Percentiles rank a stretch among this genome's conserved stretches.
These are phyloP conservation scores for Pelodiscus sinensis DNA, from an alignment of 2,113 vertebrate genomes.

Conservation along the genomic window DNA sequence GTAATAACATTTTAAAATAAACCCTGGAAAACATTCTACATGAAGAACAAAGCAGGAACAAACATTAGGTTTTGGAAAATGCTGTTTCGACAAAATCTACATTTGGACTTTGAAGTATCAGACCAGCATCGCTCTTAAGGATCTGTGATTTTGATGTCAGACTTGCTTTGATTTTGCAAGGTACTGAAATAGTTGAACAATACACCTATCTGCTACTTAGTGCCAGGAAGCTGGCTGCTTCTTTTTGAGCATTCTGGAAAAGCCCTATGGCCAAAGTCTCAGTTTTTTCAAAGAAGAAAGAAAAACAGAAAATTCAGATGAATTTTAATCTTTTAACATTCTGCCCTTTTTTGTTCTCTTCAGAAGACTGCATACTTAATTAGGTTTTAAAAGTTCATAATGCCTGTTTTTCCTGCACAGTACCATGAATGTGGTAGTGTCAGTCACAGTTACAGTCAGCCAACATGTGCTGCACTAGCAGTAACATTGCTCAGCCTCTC, in stretches of 20 bases:
- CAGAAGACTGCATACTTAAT: neutral
- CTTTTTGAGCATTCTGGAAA: constrained; percentile 3
- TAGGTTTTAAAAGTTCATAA: neutral
- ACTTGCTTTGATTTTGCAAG: constrained; percentile 5
- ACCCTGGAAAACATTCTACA: neutral
- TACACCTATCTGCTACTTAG: neutral
- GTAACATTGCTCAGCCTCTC: neutral
- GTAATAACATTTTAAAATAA: neutral
- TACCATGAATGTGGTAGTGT: neutral
- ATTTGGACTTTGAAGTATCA: neutral
- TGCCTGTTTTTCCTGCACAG: neutral
- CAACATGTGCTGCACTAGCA: neutral
- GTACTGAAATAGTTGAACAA: neutral
- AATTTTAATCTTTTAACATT: neutral
- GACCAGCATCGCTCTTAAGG: neutral
- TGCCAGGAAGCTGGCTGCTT: rapidly evolving
- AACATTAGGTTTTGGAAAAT: neutral
- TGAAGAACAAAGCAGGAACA: neutral
- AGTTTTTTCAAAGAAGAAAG: neutral
- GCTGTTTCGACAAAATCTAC: neutral
- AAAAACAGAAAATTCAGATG: rapidly evolving
- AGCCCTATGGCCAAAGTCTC: neutral
- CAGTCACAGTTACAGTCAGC: neutral
- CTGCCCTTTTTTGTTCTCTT: neutral
- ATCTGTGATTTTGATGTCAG: neutral